Conservation (phyloP, 2,113 vertebrate species). For the Cyphomyrus discorhynchus region DNA sequence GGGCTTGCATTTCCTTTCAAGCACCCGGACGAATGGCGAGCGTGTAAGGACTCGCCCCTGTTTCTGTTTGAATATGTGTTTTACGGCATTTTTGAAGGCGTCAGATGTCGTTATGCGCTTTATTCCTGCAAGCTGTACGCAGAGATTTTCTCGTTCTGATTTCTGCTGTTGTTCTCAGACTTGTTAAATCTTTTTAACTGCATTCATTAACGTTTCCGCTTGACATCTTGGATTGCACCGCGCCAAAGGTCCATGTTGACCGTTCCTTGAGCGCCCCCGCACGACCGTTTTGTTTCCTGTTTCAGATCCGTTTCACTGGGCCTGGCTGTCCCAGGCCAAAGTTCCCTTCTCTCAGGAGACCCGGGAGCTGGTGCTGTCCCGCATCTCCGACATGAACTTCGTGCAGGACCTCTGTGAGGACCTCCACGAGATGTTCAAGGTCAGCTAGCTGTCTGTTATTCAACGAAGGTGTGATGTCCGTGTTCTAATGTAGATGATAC, state of each 20-base stretch:
- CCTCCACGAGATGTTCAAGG: conserved; percentile 94
- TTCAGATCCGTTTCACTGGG: conserved; percentile 95
- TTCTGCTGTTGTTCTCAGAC: background rate
- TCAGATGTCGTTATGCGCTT: background rate
- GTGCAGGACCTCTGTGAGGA: conserved; percentile 98
- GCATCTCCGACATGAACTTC: conserved; percentile 95
- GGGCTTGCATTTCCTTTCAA: conserved; percentile 96
- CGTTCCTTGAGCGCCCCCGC: background rate
- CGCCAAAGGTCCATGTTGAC: background rate
- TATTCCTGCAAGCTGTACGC: background rate
- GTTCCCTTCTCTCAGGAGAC: conserved; percentile 92
- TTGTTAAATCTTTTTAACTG: background rate
- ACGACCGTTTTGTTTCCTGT: background rate
- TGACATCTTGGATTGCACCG: background rate
- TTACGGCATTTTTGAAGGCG: background rate
- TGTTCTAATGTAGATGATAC: background rate
- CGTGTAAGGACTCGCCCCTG: conserved; percentile 61
- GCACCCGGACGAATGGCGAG: conserved; percentile 94
- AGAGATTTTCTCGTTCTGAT: background rate
- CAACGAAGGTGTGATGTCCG: background rate
- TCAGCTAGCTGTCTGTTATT: conserved; percentile 34
- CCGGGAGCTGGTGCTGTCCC: conserved; percentile 78
- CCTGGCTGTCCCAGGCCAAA: conserved; percentile 92
- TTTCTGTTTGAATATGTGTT: background rate
- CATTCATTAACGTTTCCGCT: background rate